Percentiles rank a stretch among this genome's conserved stretches.
These are phyloP conservation scores for Salvelinus namaycush DNA, from an alignment of 2,113 vertebrate species.

Conservation along the genomic window DNA sequence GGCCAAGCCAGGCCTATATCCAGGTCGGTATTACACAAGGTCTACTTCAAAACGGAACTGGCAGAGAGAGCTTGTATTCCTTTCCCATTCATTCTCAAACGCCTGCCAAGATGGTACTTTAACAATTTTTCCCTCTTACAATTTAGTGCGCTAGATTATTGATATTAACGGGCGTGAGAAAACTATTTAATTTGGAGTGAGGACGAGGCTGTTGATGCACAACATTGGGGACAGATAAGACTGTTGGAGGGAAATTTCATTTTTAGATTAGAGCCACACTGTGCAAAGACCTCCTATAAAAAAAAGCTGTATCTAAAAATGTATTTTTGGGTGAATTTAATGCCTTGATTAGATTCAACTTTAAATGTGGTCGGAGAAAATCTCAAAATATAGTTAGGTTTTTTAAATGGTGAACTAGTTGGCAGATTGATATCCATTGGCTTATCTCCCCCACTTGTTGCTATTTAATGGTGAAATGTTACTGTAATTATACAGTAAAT, in stretches of 20 bases:
- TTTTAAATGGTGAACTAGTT: slow-evolving; percentile 56
- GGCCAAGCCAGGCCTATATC: neutral
- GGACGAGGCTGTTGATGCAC: slow-evolving; percentile 61
- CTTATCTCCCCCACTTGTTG: slow-evolving; percentile 51
- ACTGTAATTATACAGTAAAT: slow-evolving; percentile 70
- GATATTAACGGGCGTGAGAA: slow-evolving; percentile 60
- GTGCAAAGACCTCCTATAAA: slow-evolving; percentile 49
- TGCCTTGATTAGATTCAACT: slow-evolving; percentile 72
- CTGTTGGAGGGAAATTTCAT: slow-evolving; percentile 65
- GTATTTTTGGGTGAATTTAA: slow-evolving; percentile 63
- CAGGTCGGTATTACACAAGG: neutral
- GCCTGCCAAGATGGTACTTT: slow-evolving; percentile 38
- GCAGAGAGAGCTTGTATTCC: slow-evolving; percentile 8
- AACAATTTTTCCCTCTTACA: slow-evolving; percentile 44
- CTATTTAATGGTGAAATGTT: slow-evolving; percentile 60
- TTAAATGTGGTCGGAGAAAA: slow-evolving; percentile 67
- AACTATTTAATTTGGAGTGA: slow-evolving; percentile 63
- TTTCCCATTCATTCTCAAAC: slow-evolving; percentile 4
- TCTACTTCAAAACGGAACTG: neutral
- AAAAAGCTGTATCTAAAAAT: slow-evolving; percentile 66
- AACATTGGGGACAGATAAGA: slow-evolving; percentile 59
- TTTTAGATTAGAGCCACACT: slow-evolving; percentile 69
- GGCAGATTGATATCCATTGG: slow-evolving; percentile 54
- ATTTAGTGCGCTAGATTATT: slow-evolving; percentile 59
- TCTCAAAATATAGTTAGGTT: slow-evolving; percentile 64